Evolutionary conservation across 2,113 vertebrate species (phyloP).

Genomic region (Sterrhoptilus dennistouni): DNA sequence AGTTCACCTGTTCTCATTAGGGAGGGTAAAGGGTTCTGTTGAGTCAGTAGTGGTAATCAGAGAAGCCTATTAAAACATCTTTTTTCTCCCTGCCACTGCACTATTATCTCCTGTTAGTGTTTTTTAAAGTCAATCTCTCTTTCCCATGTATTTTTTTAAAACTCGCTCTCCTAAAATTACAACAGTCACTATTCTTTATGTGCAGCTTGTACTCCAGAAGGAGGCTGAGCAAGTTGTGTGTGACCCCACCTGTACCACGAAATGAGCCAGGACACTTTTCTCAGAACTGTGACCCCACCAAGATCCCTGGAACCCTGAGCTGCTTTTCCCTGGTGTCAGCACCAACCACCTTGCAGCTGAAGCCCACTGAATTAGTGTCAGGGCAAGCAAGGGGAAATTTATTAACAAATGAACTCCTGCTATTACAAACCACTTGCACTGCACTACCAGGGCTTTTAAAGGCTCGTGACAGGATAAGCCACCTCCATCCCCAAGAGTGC

Average conservation of each 20-base stretch:
- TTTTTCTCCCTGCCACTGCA: not conserved
- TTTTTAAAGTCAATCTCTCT: not conserved
- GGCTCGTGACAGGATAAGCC: not conserved
- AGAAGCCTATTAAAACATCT: not conserved
- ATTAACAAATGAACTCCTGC: constrained; percentile 31
- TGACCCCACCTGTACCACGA: not conserved
- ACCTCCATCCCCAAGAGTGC: not conserved
- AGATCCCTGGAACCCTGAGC: not conserved
- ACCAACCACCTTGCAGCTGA: not conserved
- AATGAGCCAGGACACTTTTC: not conserved
- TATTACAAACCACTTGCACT: constrained; percentile 15
- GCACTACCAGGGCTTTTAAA: not conserved
- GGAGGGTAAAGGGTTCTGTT: not conserved
- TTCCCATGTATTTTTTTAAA: not conserved
- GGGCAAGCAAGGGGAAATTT: not conserved
- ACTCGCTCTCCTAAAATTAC: not conserved
- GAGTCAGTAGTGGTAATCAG: not conserved
- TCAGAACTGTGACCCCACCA: not conserved
- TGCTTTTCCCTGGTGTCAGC: not conserved
- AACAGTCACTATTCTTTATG: not conserved
- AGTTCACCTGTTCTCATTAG: not conserved
- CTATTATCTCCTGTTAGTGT: not conserved
- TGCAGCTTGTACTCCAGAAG: not conserved
- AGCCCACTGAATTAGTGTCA: not conserved
- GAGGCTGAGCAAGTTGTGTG: not conserved